Evolutionary conservation across 2,113 vertebrate genomes (phyloP), one percentile per base, ranked within the genome.

Genomic region (Entosphenus tridentatus): DNA sequence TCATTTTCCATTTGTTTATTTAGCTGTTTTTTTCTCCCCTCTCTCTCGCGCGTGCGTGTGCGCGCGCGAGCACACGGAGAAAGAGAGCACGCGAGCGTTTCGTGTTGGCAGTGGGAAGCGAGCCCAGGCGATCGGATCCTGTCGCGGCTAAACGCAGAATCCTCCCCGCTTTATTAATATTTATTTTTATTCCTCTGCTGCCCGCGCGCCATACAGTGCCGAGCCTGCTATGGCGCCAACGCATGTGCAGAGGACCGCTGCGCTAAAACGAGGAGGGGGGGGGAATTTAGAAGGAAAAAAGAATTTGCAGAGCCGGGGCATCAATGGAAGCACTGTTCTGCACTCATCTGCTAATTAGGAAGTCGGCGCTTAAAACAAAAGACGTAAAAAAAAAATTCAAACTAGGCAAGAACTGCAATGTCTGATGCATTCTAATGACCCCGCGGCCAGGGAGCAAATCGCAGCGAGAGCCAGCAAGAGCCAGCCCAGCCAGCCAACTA

Each of bases 401-500:
- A 65, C 62, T 65, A 65, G 62, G 9, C 62, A 65, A 65, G n/a
- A 65, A 65, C 62, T 65, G 62, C 62, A 65, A 65, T 65, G 62
- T 65, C 62, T 65, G 62, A 21, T 65, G 62, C 62, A 65, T 65
- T 65, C 62, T 65, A 65, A 65, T 65, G 62, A 65, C 62, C n/a
- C 39, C 39, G 39, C 39, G 39, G 39, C 39, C 39, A 39, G 39
- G 39, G 39, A 39, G 39, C 39, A 39, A 39, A 39, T 39, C 39
- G 39, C 39, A 39, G 6, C 6, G 39, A 39, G 39, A 39, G 39
- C 39, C 39, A 39, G 39, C 39, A 5, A 39, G 39, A 39, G 39
- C 39, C 39, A 39, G 39, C 39, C 39, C 39, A 39, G 39, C 39
- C 39, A 39, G 39, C 39, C 39, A 39, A 39, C 39, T 6, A 39